Evolutionary conservation across 2,888 invertebrate species (phyloP), one percentile per base, ranked within the genome.

Genomic region (Leptarthrus brevirostris): DNA sequence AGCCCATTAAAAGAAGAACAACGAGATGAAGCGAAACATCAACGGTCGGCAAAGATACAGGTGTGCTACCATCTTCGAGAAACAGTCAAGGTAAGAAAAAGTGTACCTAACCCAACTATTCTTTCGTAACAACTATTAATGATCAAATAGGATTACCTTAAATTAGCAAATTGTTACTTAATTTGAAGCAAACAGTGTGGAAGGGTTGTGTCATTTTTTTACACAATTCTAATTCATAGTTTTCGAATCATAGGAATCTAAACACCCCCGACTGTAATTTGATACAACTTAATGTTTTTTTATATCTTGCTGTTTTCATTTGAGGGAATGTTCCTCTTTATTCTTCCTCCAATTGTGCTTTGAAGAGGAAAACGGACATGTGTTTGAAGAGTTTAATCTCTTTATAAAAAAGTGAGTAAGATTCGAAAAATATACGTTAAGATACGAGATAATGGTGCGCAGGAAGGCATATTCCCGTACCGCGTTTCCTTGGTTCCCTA

Each of bases 1-100:
- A 47, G 72, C 26, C 36, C 58, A 72, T 72, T 72, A 72, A 71
- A 54, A 71, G 54, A 54, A 71, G 52, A 40, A 52, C 52, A 40
- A 14, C 71, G 54, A 71, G 71, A 71, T 71, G 54, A 71, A 71
- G 54, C 36, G 40, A 54, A 36, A 54, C 54, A 54, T 36, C 53
- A 53, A 71, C 54, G 40, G 71, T 16, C 54, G 52, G 22, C 36
- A n/a, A 16, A 20, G 54, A 40, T 71, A 71, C 71, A 71, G 71
- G 71, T 71, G 71, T 53, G 53, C 40, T 53, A 30, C 18, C 36
- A 22, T 40, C 64, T 64, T 40, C 10, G 20, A 16, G 30, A 1
- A 14, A 34, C 58, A 34, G 30, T 58, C 6, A 6, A 0, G 20
- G 10, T 12, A 8, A 10, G 16, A 40, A 40, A 40, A 36, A 12